These are phyloP conservation scores for Morelia viridis DNA, from an alignment of 2,797 vertebrate species.

Conservation along the genomic window DNA sequence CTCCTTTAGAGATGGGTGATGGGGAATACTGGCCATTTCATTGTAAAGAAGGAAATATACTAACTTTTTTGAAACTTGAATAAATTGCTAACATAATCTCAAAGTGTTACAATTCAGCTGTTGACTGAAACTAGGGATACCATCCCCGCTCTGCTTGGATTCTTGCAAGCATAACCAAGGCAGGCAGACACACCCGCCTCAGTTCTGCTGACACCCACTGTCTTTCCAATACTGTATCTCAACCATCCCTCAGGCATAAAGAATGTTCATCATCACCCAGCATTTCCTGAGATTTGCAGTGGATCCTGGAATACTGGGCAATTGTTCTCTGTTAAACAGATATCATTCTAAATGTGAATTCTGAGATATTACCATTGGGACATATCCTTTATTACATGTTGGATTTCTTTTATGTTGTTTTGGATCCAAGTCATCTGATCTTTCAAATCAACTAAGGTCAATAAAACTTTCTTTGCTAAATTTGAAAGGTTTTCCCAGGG, in stretches of 20 bases:
- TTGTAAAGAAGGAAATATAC: not conserved
- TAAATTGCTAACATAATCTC: not conserved
- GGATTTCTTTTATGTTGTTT: not conserved
- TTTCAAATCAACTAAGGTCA: slow-evolving; percentile 28
- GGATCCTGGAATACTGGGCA: not conserved
- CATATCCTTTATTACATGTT: not conserved
- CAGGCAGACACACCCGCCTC: not conserved
- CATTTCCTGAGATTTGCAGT: not conserved
- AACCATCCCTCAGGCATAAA: not conserved
- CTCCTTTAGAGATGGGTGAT: not conserved
- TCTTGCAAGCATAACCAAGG: not conserved
- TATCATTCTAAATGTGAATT: not conserved
- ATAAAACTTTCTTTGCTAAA: not conserved
- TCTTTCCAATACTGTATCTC: not conserved
- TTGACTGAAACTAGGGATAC: not conserved
- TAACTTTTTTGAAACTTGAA: not conserved
- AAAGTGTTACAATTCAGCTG: not conserved
- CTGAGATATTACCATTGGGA: not conserved
- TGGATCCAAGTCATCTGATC: not conserved
- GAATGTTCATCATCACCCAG: not conserved
- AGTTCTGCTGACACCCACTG: not conserved
- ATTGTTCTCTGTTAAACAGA: not conserved
- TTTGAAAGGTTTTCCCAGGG: not conserved
- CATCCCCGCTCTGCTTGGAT: not conserved
- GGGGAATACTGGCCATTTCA: not conserved